Percentiles rank a stretch among this genome's conserved stretches.
These are phyloP conservation scores for Trinectes maculatus DNA, from an alignment of 2,113 vertebrate species.

Conservation along the genomic window DNA sequence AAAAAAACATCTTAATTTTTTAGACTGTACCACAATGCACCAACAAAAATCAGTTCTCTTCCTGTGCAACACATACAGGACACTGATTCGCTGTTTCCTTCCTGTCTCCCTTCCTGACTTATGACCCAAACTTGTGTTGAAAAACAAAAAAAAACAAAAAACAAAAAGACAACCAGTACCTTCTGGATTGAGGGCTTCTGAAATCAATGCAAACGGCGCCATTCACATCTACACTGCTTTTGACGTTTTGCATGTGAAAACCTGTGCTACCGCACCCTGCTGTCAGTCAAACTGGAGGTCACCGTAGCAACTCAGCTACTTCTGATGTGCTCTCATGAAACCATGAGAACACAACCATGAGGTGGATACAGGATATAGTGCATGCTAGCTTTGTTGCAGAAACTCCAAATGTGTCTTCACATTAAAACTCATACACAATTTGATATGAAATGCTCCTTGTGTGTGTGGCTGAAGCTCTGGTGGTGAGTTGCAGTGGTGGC, in stretches of 20 bases:
- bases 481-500: constrained; percentile 24
- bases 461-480: constrained; percentile 30
- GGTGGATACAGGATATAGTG: neutral
- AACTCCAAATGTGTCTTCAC: constrained; percentile 1
- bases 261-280: constrained; percentile 61
- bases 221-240: constrained; percentile 29
- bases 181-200: constrained; percentile 15
- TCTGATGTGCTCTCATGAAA: constrained; percentile 33
- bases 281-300: constrained; percentile 40
- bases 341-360: constrained; percentile 11
- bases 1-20: neutral
- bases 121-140: constrained; percentile 14
- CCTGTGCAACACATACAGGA: constrained; percentile 21
- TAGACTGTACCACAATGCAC: constrained; percentile 28
- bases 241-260: constrained; percentile 69
- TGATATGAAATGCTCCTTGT: constrained; percentile 11
- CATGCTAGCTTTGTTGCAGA: neutral
- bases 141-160: too few relatives aligned
- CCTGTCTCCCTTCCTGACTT: constrained; percentile 20
- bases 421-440: constrained; percentile 3
- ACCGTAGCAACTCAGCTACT: constrained; percentile 41
- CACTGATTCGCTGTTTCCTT: constrained; percentile 21
- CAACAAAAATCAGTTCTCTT: constrained; percentile 15
- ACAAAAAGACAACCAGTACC: neutral
- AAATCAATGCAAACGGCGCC: constrained; percentile 13